These are phyloP conservation scores for Andinoacara biseriatus DNA, from an alignment of 2,113 vertebrate species.

Conservation along the genomic window DNA sequence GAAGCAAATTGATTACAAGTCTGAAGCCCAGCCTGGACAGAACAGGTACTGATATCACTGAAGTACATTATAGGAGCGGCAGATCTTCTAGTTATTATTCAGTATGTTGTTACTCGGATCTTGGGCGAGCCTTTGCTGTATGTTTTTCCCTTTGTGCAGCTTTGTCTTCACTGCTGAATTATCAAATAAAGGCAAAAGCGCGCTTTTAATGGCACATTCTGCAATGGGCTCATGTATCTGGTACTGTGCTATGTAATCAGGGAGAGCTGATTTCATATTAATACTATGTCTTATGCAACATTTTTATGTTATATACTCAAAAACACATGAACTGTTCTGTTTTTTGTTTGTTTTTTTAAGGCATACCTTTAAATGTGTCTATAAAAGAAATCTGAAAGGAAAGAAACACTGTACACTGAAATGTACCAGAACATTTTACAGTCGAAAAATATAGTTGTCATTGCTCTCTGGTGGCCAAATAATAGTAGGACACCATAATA, in stretches of 20 bases:
- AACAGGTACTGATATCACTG: slow-evolving; percentile 39
- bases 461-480: slow-evolving; percentile 4
- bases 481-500: background rate
- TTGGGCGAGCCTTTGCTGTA: background rate
- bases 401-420: background rate
- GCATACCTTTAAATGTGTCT: background rate
- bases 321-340: background rate
- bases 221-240: background rate
- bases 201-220: no score
- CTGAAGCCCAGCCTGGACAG: background rate
- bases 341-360: background rate
- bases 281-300: background rate
- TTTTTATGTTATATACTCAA: background rate
- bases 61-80: background rate
- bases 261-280: background rate
- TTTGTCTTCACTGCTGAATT: no score
- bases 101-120: background rate
- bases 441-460: background rate
- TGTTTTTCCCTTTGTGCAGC: no score
- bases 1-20: slow-evolving; percentile 56
- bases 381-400: no score
- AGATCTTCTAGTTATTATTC: background rate
- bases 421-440: background rate
- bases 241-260: background rate
- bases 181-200: no score